Conservation (phyloP, 2,888 invertebrate species). For the Barypeithes pellucidus region DNA sequence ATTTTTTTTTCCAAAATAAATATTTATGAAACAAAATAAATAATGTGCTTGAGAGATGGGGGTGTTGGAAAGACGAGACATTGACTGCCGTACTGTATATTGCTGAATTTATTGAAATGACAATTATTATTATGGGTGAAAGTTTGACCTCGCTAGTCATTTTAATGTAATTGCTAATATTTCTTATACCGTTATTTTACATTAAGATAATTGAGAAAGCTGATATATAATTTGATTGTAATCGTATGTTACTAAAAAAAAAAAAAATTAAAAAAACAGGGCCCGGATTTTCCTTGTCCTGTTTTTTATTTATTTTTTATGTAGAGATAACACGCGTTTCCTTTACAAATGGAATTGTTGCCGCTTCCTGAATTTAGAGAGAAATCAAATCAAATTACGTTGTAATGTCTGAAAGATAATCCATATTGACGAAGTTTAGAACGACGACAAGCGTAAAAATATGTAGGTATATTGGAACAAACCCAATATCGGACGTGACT, state of each 20-base stretch:
- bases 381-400: no score
- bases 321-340: no score
- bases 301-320: no score
- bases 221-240: neutral
- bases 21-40: constrained; percentile 2
- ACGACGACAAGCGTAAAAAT: no score
- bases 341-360: no score
- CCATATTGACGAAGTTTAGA: no score
- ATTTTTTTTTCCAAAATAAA: constrained; percentile 6
- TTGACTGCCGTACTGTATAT: neutral
- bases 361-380: no score
- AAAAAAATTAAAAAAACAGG: neutral
- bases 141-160: neutral
- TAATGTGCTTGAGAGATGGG: neutral
- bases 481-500: no score
- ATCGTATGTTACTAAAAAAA: neutral
- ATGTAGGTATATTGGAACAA: no score
- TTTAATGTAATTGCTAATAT: neutral
- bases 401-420: no score
- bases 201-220: constrained; percentile 8
- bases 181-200: constrained; percentile 11
- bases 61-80: neutral
- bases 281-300: no score
- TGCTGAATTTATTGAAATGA: neutral
- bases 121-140: neutral